phyloP scores from a whole-genome alignment of 2,113 vertebrate genomes.

The Lycocorax pyrrhopterus region DNA sequence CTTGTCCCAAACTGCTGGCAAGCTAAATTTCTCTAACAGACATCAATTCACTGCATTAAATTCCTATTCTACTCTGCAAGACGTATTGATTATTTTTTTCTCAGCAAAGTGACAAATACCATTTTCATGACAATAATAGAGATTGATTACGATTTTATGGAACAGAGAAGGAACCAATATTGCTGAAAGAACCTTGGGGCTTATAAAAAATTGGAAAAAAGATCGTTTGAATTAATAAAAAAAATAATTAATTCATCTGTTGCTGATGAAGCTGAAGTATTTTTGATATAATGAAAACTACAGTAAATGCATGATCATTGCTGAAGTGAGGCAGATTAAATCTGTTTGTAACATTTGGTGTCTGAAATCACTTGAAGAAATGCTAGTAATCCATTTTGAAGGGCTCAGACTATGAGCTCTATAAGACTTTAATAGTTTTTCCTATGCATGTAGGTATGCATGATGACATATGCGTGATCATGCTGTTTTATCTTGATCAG shows the following conservation, averaged over 20 bases:
- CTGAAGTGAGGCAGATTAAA: slow-evolving; percentile 16
- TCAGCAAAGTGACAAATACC: slow-evolving; percentile 76
- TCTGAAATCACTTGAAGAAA: slow-evolving; percentile 33
- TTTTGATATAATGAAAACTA: slow-evolving; percentile 27
- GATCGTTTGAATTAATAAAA: slow-evolving; percentile 70
- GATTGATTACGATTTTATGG: slow-evolving; percentile 78
- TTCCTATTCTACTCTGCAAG: slow-evolving; percentile 73
- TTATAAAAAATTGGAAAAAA: slow-evolving; percentile 62
- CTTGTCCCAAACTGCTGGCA: slow-evolving; percentile 71
- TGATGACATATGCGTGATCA: neutral
- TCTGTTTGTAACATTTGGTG: neutral
- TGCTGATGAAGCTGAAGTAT: slow-evolving; percentile 52
- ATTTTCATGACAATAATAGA: slow-evolving; percentile 80
- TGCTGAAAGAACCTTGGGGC: slow-evolving; percentile 49
- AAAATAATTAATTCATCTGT: slow-evolving; percentile 68
- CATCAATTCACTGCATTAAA: slow-evolving; percentile 76
- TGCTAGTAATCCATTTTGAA: neutral
- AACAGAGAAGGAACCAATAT: slow-evolving; percentile 52
- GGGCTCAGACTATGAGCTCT: neutral
- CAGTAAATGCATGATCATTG: neutral
- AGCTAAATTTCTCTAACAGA: slow-evolving; percentile 75
- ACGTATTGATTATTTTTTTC: slow-evolving; percentile 76
- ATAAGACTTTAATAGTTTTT: neutral
- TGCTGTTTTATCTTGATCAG: neutral
- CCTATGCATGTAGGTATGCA: neutral